Evolutionary conservation across 2,888 invertebrate species (phyloP).

Genomic region (Pegoplata infirma): DNA sequence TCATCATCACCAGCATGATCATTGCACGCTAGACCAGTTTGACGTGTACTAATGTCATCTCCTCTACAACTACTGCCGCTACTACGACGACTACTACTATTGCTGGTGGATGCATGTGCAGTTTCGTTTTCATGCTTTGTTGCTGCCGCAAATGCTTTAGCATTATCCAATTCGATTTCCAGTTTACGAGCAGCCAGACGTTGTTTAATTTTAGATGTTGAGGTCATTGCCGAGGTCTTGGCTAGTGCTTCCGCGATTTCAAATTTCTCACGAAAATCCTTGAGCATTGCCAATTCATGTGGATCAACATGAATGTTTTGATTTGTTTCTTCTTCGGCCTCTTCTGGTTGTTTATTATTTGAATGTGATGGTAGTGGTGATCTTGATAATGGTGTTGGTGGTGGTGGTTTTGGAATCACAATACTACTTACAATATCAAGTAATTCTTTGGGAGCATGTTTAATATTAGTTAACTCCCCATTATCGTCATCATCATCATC

Average conservation of each 20-base stretch:
- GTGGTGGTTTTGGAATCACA: conserved; percentile 30
- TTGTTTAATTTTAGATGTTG: conserved; percentile 79
- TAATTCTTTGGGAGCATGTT: conserved; percentile 42
- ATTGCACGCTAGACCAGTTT: conserved; percentile 36
- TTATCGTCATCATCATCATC: conserved; percentile 59
- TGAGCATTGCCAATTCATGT: conserved; percentile 67
- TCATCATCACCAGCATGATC: conserved; percentile 12
- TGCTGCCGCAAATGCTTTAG: conserved; percentile 60
- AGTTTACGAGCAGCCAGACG: conserved; percentile 80
- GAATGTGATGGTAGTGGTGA: not conserved
- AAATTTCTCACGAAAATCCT: conserved; percentile 78
- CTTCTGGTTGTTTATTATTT: not conserved
- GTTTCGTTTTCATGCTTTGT: conserved; percentile 33
- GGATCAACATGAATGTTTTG: conserved; percentile 56
- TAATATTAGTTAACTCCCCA: conserved; percentile 37
- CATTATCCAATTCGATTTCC: conserved; percentile 78
- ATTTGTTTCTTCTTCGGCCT: conserved; percentile 23
- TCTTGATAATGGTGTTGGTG: conserved; percentile 15
- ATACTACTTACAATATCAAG: conserved; percentile 44
- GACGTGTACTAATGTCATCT: conserved; percentile 20
- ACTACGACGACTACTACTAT: not conserved
- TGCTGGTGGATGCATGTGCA: conserved; percentile 22
- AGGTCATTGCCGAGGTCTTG: conserved; percentile 81
- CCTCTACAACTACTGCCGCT: not conserved
- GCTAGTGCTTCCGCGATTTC: conserved; percentile 81